Evolutionary conservation across 2,888 invertebrate species (phyloP), one percentile per base, ranked within the genome.

Genomic region (Empis livida): DNA sequence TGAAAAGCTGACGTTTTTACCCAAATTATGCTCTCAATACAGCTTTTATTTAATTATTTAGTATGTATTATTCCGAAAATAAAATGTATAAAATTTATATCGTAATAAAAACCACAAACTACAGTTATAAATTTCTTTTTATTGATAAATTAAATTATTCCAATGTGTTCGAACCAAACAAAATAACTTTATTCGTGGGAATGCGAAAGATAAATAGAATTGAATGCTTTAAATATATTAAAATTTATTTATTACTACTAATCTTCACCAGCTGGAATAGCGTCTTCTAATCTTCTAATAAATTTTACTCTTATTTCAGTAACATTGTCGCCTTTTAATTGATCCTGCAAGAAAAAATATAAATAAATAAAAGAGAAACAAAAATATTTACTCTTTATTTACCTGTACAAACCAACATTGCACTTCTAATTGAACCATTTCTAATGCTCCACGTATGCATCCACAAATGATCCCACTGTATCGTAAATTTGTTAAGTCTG

Each of bases 371-470:
- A 23, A 43, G 15, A 42, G 38, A 17, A 13, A n/a, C 31, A 44
- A 42, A 17, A 40, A 11, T 35, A 35, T 35, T 35, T 13, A 16
- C 10, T 2, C 20, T 39, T 8, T 43, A 49, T 53, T 50, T 61
- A 78, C 78, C 75, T 82, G 83, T 2, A 89, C 84, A 73, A 97
- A 93, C 86, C 89, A 91, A 57, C 89, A 85, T 60, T 88, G 84
- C 8, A 96, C 89, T 70, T 97, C 96, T 65, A 97, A 77, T 66
- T 97, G 96, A 38, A 97, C 95, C 93, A 99, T 99, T 76, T 99
- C 97, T 59, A 97, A 75, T 10, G 97, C 95, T 15, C 99, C 99
- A 51, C 95, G 77, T 47, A 91, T 79, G 30, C 84, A 80, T 0
- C 99, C 99, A 51, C 93, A 90, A 43, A 99, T 77, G 50, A 99